These are phyloP conservation scores for Lagria hirta DNA, from an alignment of 2,888 invertebrate species.

Conservation along the genomic window DNA sequence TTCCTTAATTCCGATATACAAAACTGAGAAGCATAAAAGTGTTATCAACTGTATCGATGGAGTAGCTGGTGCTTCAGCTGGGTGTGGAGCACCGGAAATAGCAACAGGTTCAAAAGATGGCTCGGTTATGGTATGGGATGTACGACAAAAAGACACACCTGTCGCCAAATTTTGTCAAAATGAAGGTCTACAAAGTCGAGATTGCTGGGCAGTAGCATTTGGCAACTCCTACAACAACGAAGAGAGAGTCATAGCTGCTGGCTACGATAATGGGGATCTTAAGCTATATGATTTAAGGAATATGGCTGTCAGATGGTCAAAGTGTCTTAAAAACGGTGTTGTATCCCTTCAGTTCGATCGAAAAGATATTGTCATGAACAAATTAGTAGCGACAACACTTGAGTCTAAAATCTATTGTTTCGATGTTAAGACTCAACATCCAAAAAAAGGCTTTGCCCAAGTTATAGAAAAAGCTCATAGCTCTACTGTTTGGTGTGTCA, in stretches of 20 bases:
- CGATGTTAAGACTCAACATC: conserved; percentile 86
- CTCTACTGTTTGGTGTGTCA: conserved; percentile 87
- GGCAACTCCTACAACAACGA: conserved; percentile 87
- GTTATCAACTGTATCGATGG: conserved; percentile 93
- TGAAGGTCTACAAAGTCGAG: conserved; percentile 69
- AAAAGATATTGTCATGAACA: conserved; percentile 93
- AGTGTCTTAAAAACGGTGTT: conserved; percentile 88
- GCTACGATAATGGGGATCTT: conserved; percentile 95
- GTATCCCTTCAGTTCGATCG: conserved; percentile 90
- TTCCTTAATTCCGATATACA: conserved; percentile 71
- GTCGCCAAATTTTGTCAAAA: conserved; percentile 86
- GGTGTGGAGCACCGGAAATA: conserved; percentile 93
- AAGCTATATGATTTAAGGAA: conserved; percentile 89
- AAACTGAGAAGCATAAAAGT: conserved; percentile 75
- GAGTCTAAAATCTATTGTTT: conserved; percentile 89
- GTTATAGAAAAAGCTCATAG: conserved; percentile 57
- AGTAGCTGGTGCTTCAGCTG: conserved; percentile 77
- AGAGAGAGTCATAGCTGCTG: conserved; percentile 85
- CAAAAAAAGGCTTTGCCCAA: conserved; percentile 80
- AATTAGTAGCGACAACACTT: conserved; percentile 85
- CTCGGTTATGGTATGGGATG: conserved; percentile 93
- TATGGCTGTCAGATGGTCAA: conserved; percentile 86
- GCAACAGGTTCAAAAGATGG: conserved; percentile 93
- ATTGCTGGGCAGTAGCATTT: conserved; percentile 93
- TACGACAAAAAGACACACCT: conserved; percentile 82